A percentile compares a stretch with the other conserved stretches of the same genome.
Evolutionary conservation across 1,140 invertebrate species (phyloP).

Genomic region (Hypsibius dujardini): DNA sequence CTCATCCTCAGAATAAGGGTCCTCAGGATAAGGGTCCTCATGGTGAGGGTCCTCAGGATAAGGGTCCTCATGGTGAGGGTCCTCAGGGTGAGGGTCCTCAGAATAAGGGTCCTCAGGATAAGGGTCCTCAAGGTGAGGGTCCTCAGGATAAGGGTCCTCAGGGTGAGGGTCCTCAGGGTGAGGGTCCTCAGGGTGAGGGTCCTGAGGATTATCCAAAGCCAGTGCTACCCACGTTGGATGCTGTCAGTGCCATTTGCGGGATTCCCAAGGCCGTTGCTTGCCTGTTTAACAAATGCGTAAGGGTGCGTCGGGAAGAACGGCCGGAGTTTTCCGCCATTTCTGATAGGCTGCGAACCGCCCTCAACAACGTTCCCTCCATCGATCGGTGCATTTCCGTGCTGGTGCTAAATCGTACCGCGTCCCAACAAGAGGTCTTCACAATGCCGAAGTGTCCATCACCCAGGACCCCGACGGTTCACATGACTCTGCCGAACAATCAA

Average conservation of each 20-base stretch:
- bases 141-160: too few relatives aligned
- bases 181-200: too few relatives aligned
- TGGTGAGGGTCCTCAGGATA: constrained; percentile 19
- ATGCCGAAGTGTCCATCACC: constrained; percentile 73
- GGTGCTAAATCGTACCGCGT: constrained; percentile 57
- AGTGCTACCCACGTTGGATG: too few relatives aligned
- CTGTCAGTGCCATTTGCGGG: constrained; percentile 35
- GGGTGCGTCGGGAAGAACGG: constrained; percentile 63
- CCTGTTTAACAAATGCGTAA: constrained; percentile 72
- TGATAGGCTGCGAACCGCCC: constrained; percentile 14
- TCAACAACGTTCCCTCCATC: constrained; percentile 56
- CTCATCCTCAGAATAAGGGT: too few relatives aligned
- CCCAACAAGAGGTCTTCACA: constrained; percentile 59
- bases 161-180: too few relatives aligned
- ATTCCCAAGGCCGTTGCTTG: constrained; percentile 73
- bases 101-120: too few relatives aligned
- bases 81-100: too few relatives aligned
- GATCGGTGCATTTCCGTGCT: constrained; percentile 79
- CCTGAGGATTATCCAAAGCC: too few relatives aligned
- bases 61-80: too few relatives aligned
- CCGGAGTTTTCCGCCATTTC: constrained; percentile 57
- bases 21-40: constrained; percentile 44
- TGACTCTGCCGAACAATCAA: too few relatives aligned
- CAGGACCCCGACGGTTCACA: constrained; percentile 50
- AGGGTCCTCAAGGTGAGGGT: too few relatives aligned